Base-by-base conservation (phyloP, 2,113 vertebrate species). In the Oenanthe oenanthe region DNA sequence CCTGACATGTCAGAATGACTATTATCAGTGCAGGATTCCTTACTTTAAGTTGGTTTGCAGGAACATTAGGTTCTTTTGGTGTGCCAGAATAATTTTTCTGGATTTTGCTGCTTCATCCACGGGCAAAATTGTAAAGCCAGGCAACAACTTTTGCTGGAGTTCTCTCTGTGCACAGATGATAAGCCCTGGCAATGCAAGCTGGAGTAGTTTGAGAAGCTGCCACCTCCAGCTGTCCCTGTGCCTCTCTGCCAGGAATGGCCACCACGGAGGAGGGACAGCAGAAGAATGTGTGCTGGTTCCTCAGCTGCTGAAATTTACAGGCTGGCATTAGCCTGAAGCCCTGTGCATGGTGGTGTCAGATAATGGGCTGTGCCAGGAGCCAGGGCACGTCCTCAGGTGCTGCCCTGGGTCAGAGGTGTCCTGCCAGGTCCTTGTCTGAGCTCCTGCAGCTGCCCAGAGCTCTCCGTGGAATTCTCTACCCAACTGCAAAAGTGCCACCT, bases 171-270 rank as follows among this genome's bases (percentile, higher is more conserved):
- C 76, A 51, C 89, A 91, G 92, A 84, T 77, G 89, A 95, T 26
- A 77, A 71, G 65, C 65, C 47, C 84, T 95, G 92, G 93, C 76
- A 95, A 34, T 3, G 61, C 72, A 56, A 0, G 1, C 77, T 62
- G 6, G 47, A 86, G 34, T 12, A 38, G 60, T 38, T 94, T 70
- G 43, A 87, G 89, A 87, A 89, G 85, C 87, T 92, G 74, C 73
- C 84, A 54, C 80, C 56, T 81, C 89, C 87, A 96, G 86, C 92
- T 96, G 92, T 83, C 91, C 95, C 36, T 1, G 5, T 54, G 76
- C 76, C 51, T 34, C 58, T 45, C 25, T 89, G 96, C 93, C 87
- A 95, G 95, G 47, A 77, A 86, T 4, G 14, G 91, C 58, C 89
- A 86, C 67, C 54, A 1, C 1, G 6, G 71, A 76, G 38, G 53